phyloP scores from a whole-genome alignment of 1,140 invertebrate species.

The Eurytemora carolleeae region DNA sequence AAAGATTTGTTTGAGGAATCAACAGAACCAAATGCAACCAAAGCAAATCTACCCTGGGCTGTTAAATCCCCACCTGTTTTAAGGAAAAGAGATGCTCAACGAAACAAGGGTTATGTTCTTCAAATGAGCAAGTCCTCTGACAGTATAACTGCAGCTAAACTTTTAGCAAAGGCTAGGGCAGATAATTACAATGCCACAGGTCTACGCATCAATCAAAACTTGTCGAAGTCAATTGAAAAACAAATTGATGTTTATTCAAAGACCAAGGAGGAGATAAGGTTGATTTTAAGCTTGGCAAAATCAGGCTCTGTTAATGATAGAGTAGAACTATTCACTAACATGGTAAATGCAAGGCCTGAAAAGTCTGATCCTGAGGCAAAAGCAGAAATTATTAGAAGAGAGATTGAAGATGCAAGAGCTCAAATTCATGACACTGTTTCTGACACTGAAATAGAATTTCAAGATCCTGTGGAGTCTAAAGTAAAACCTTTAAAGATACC shows the following conservation, averaged over 20 bases:
- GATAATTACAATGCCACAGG: background rate
- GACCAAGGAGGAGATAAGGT: conserved; percentile 11
- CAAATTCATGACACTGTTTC: background rate
- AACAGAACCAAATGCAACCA: background rate
- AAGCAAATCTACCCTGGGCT: background rate
- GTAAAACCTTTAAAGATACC: conserved; percentile 9
- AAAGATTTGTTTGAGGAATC: background rate
- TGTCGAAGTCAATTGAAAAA: background rate
- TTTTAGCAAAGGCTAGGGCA: background rate
- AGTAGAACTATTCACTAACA: conserved; percentile 11
- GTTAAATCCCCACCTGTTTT: background rate
- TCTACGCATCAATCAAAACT: conserved; percentile 2
- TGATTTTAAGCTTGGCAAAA: conserved; percentile 11
- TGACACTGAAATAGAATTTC: conserved; percentile 4
- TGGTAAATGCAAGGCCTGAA: background rate
- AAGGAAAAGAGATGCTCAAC: background rate
- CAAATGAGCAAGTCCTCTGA: conserved; percentile 15
- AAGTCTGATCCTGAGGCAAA: background rate
- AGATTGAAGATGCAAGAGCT: conserved; percentile 6
- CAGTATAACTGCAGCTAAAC: conserved; percentile 12
- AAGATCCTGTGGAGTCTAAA: conserved; percentile 2
- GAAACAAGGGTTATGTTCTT: conserved; percentile 4
- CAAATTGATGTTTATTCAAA: conserved; percentile 8
- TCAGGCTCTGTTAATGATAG: conserved; percentile 7
- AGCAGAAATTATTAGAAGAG: conserved; percentile 11